Evolutionary conservation across 2,113 vertebrate species (phyloP).

Genomic region (Oreochromis niloticus): DNA sequence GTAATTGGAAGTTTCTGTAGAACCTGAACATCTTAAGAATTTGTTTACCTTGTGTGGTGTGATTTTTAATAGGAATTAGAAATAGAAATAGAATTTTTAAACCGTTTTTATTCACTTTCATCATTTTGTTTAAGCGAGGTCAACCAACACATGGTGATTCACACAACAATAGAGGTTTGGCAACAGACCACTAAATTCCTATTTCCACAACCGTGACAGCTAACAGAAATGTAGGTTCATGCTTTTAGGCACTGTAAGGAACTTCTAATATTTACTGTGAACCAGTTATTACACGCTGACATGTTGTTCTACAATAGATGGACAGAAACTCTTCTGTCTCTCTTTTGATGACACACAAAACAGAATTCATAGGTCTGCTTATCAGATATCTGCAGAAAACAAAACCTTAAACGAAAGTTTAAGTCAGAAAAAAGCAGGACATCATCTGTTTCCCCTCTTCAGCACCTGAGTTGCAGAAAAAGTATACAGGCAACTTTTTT

Average conservation of each 20-base stretch:
- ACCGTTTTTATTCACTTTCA: not conserved
- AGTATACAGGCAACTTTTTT: not conserved
- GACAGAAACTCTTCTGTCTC: not conserved
- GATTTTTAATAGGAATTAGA: not conserved
- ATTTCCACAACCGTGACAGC: not conserved
- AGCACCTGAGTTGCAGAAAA: not conserved
- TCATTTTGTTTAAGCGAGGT: not conserved
- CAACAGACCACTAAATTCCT: not conserved
- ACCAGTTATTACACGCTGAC: not conserved
- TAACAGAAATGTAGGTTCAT: rapidly evolving
- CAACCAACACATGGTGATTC: not conserved
- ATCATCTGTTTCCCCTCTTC: not conserved
- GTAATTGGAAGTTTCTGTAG: not conserved
- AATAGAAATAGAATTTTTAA: not conserved
- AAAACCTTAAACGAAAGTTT: not conserved
- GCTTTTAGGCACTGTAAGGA: not conserved
- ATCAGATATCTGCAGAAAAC: not conserved
- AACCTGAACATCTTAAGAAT: not conserved
- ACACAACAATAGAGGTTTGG: not conserved
- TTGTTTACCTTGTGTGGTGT: rapidly evolving
- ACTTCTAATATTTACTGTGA: not conserved
- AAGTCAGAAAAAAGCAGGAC: not conserved
- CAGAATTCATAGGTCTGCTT: not conserved
- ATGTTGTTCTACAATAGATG: not conserved
- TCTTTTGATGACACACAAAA: not conserved